Evolutionary conservation across 2,888 invertebrate species (phyloP), one percentile per base, ranked within the genome.

Genomic region (Flexamia atlantica): DNA sequence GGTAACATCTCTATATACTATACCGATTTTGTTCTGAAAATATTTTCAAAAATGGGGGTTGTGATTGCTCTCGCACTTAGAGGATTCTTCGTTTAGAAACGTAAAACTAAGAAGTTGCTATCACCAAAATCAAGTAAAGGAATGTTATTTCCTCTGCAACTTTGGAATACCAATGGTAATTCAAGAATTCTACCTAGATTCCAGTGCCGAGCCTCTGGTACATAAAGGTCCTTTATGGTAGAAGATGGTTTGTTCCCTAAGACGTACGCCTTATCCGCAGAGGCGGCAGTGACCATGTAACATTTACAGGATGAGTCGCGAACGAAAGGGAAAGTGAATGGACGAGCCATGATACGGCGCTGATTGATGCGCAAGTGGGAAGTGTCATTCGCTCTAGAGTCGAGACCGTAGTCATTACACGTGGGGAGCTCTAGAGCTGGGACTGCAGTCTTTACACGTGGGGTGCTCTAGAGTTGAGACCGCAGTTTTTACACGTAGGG

Each of bases 271-370:
- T 28, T 28, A 30, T 64, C 64, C 64, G 28, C 30, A 30, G 64
- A 7, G 40, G 70, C 20, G 30, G 30, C 17, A n/a, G 40, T 70
- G 70, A 36, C 70, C 70, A 70, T 70, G 70, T 70, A 70, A 70
- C 70, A 70, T 40, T 70, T 70, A 70, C 36, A 36, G 70, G 70
- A 70, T 70, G 70, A 70, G 70, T 36, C 70, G 70, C 20, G 40
- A 10, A 70, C 40, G 70, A 70, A 40, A 70, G 70, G 70, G 70
- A 70, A 70, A 70, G 70, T 70, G 32, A 70, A 9, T 9, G 68
- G 30, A 36, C n/a, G 64, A 30, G 64, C 57, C 12, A 17, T 36
- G 40, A 17, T 36, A 36, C 10, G 40, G 40, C 40, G 9, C 64
- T 64, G 64, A 64, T 64, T 64, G 40, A 40, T 17, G 40, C 3